A percentile compares a stretch with the other conserved stretches of the same genome.
These are phyloP conservation scores for Eubasilissa regina DNA, from an alignment of 1,140 invertebrate species.

Conservation along the genomic window DNA sequence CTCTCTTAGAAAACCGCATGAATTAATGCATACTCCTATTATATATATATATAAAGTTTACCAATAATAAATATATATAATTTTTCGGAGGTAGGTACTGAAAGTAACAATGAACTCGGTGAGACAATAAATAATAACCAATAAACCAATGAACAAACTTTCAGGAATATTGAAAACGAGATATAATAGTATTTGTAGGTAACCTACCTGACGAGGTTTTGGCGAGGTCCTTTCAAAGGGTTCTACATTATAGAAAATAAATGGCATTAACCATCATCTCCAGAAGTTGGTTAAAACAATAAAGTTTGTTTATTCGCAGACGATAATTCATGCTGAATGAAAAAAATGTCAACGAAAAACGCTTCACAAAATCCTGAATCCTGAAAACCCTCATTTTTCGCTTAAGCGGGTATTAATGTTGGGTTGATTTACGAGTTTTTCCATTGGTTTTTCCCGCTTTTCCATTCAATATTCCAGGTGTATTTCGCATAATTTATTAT, in stretches of 20 bases:
- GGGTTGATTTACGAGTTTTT: conserved; percentile 52
- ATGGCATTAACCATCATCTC: conserved; percentile 32
- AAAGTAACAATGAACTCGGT: too few relatives aligned
- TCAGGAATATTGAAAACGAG: too few relatives aligned
- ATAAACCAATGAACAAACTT: too few relatives aligned
- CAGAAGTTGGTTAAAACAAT: conserved; percentile 28
- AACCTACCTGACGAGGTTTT: too few relatives aligned
- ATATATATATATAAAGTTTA: too few relatives aligned
- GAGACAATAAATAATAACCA: too few relatives aligned
- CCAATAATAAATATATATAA: too few relatives aligned
- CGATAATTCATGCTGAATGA: conserved; percentile 15
- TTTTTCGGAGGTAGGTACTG: too few relatives aligned
- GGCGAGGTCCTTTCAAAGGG: neutral
- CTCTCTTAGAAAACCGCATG: too few relatives aligned
- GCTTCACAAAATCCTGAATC: conserved; percentile 20
- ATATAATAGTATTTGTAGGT: too few relatives aligned
- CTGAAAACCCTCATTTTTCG: conserved; percentile 32
- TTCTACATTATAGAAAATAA: conserved; percentile 3
- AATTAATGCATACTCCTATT: too few relatives aligned
- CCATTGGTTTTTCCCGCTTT: conserved; percentile 53
- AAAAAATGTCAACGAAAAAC: conserved; percentile 33
- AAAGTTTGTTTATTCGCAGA: conserved; percentile 32
- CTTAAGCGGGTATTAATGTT: conserved; percentile 56
- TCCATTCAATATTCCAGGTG: conserved; percentile 55
- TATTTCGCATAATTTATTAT: conserved; percentile 54